A percentile compares a stretch with the other conserved stretches of the same genome.
These are phyloP conservation scores for Tridacna crocea DNA, from an alignment of 2,888 invertebrate species.

Conservation along the genomic window DNA sequence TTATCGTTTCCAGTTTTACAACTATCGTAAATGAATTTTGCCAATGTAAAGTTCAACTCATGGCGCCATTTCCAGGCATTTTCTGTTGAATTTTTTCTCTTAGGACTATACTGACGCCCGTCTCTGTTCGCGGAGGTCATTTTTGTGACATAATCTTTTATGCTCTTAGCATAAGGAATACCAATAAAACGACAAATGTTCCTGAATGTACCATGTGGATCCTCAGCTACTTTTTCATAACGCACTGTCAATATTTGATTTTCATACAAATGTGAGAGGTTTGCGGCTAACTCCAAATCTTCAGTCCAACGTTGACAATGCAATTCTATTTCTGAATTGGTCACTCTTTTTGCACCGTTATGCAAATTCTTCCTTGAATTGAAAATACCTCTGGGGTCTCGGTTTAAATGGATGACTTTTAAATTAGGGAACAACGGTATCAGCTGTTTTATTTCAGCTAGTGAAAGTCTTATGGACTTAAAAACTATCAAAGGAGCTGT, in stretches of 20 bases:
- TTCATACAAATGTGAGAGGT: slow-evolving; percentile 4
- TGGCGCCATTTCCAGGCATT: slow-evolving; percentile 31
- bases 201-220: slow-evolving; percentile 1
- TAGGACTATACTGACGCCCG: slow-evolving; percentile 1
- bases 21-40: neutral
- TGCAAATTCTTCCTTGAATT: slow-evolving; percentile 23
- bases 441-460: neutral
- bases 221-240: slow-evolving; percentile 33
- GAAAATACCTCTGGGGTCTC: slow-evolving; percentile 38
- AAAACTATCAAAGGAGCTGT: slow-evolving; percentile 9
- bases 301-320: neutral
- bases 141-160: neutral
- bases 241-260: slow-evolving; percentile 3
- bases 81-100: slow-evolving; percentile 19
- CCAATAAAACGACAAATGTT: slow-evolving; percentile 25
- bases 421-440: slow-evolving; percentile 34
- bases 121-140: neutral
- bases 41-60: neutral
- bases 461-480: slow-evolving; percentile 23
- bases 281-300: slow-evolving; percentile 7
- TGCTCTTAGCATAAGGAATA: slow-evolving; percentile 3
- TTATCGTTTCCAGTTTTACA: slow-evolving; percentile 25
- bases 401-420: slow-evolving; percentile 32
- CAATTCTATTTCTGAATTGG: neutral
- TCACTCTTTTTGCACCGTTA: neutral